These are phyloP conservation scores for Zaprionus lineosus DNA, from an alignment of 2,888 invertebrate species.

Conservation along the genomic window DNA sequence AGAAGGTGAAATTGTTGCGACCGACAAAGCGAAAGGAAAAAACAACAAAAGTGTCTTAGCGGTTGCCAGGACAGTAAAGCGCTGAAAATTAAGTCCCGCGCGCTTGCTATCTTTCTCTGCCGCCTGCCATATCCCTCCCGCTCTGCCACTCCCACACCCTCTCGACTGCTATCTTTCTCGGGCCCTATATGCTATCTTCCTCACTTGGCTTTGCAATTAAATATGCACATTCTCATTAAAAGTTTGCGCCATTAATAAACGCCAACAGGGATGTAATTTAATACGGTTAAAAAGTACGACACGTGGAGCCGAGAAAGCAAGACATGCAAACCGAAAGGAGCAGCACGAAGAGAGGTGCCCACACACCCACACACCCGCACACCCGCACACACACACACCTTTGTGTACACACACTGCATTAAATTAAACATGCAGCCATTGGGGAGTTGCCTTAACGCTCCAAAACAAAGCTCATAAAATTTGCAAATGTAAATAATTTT, in stretches of 20 bases:
- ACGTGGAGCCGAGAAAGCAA: constrained; percentile 59
- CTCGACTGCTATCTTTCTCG: not conserved
- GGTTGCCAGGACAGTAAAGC: constrained; percentile 40
- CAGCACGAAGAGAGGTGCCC: constrained; percentile 7
- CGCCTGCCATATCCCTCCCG: not conserved
- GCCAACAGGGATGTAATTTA: constrained; percentile 77
- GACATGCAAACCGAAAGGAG: constrained; percentile 36
- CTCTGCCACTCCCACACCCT: constrained; percentile 18
- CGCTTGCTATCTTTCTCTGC: constrained; percentile 1
- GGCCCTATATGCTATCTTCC: constrained; percentile 33
- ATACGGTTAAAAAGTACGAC: constrained; percentile 76
- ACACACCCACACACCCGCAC: constrained; percentile 15
- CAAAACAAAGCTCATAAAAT: constrained; percentile 74
- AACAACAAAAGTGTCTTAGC: constrained; percentile 18
- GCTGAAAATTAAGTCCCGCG: constrained; percentile 47
- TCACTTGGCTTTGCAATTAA: constrained; percentile 72
- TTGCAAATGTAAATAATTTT: constrained; percentile 77
- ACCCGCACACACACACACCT: constrained; percentile 5
- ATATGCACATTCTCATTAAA: constrained; percentile 77
- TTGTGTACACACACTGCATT: constrained; percentile 43
- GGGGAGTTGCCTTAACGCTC: constrained; percentile 56
- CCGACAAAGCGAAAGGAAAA: constrained; percentile 19
- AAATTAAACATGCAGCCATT: constrained; percentile 71
- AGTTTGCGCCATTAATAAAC: constrained; percentile 78
- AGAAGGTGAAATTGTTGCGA: constrained; percentile 8